phyloP scores from a whole-genome alignment of 2,888 invertebrate species.

The Lithophane socia region DNA sequence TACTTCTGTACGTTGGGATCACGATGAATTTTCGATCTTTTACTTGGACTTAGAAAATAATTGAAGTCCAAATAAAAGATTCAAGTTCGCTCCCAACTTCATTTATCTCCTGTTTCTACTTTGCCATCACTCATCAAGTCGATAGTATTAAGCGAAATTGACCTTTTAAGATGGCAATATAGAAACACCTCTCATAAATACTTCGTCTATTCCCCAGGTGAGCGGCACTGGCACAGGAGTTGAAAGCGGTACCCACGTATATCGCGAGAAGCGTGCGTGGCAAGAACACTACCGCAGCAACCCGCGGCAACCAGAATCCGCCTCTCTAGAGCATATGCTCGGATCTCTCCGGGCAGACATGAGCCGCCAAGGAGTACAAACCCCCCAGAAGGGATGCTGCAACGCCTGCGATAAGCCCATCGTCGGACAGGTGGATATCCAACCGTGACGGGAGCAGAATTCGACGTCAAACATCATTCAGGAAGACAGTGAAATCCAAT shows the following conservation, averaged over 20 bases:
- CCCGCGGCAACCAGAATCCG: slow-evolving; percentile 90
- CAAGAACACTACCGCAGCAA: slow-evolving; percentile 90
- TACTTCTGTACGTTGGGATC: slow-evolving; percentile 80
- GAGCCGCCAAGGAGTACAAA: slow-evolving; percentile 99
- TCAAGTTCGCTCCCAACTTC: slow-evolving; percentile 34
- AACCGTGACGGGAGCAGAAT: slow-evolving; percentile 52
- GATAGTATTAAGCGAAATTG: background rate
- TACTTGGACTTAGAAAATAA: slow-evolving; percentile 62
- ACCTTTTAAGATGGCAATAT: slow-evolving; percentile 40
- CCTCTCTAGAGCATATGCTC: slow-evolving; percentile 95
- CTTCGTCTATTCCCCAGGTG: slow-evolving; percentile 75
- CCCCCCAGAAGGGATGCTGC: slow-evolving; percentile 99
- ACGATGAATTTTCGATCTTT: slow-evolving; percentile 69
- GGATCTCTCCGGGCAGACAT: slow-evolving; percentile 98
- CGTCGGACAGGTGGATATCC: slow-evolving; percentile 95
- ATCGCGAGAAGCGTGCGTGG: slow-evolving; percentile 91
- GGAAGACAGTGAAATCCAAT: slow-evolving; percentile 50
- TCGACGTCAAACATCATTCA: slow-evolving; percentile 20
- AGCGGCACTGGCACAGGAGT: slow-evolving; percentile 84
- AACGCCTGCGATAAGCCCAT: slow-evolving; percentile 99
- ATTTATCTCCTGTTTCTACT: slow-evolving; percentile 50
- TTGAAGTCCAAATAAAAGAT: slow-evolving; percentile 50
- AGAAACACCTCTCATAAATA: slow-evolving; percentile 32
- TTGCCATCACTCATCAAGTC: slow-evolving; percentile 36
- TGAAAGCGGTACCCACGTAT: slow-evolving; percentile 91